phyloP scores from a whole-genome alignment of 2,888 invertebrate genomes.

The Chrysolina oricalcia region DNA sequence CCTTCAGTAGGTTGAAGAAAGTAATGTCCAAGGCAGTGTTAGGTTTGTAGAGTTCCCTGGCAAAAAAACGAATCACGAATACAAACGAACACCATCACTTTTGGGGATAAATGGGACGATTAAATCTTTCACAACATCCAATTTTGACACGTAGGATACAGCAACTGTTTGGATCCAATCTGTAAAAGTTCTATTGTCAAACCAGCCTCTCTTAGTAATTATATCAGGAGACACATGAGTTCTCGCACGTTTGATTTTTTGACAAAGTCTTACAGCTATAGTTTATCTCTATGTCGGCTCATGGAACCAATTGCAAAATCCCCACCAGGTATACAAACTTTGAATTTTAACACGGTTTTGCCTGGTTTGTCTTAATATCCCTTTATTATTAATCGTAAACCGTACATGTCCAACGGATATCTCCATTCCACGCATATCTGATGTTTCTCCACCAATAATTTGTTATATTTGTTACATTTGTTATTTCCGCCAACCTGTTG shows the following conservation, averaged over 20 bases:
- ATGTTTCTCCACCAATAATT: constrained; percentile 21
- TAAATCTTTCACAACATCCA: constrained; percentile 17
- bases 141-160: constrained; percentile 16
- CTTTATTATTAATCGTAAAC: not conserved
- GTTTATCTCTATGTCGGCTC: constrained; percentile 23
- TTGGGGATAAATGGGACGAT: constrained; percentile 6
- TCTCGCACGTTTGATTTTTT: constrained; percentile 30
- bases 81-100: not conserved
- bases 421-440: constrained; percentile 20
- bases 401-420: constrained; percentile 25
- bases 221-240: constrained; percentile 23
- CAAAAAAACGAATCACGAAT: not conserved
- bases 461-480: too few species aligned
- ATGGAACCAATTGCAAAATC: constrained; percentile 26
- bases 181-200: constrained; percentile 34
- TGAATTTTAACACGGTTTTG: constrained; percentile 22
- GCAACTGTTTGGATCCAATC: constrained; percentile 17
- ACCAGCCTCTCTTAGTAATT: constrained; percentile 44
- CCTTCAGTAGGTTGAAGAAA: constrained; percentile 27
- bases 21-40: constrained; percentile 29
- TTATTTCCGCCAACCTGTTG: too few species aligned
- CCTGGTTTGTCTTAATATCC: constrained; percentile 24
- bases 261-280: constrained; percentile 28
- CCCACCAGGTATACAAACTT: constrained; percentile 19
- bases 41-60: constrained; percentile 11